These are phyloP conservation scores for Pycnomerus fuliginosus DNA, from an alignment of 2,888 invertebrate genomes.

Conservation along the genomic window DNA sequence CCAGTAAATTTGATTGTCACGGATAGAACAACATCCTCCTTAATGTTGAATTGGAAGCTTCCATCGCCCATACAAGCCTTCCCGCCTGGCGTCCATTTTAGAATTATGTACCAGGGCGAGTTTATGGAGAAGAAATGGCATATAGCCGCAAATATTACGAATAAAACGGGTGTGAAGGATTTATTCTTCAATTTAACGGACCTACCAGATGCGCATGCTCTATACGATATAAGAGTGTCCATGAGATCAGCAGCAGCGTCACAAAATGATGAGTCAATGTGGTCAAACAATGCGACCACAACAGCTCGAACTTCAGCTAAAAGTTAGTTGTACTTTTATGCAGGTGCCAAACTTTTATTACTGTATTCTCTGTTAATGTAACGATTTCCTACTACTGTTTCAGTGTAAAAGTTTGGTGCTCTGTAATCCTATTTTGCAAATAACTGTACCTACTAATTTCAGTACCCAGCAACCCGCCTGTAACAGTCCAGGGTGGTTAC, in stretches of 20 bases:
- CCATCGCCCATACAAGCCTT: slow-evolving; percentile 55
- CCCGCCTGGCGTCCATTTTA: slow-evolving; percentile 55
- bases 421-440: no score
- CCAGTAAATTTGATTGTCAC: slow-evolving; percentile 54
- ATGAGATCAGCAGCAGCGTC: slow-evolving; percentile 60
- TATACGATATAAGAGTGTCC: slow-evolving; percentile 72
- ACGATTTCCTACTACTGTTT: no score
- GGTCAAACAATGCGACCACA: slow-evolving; percentile 67
- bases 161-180: slow-evolving; percentile 18
- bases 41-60: slow-evolving; percentile 55
- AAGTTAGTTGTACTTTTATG: slow-evolving; percentile 26
- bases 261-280: slow-evolving; percentile 58
- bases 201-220: slow-evolving; percentile 65
- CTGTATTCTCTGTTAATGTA: no score
- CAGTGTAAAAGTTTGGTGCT: no score
- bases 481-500: slow-evolving; percentile 72
- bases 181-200: slow-evolving; percentile 54
- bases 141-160: slow-evolving; percentile 23
- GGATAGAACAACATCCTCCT: slow-evolving; percentile 54
- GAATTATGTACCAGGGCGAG: slow-evolving; percentile 57
- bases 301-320: slow-evolving; percentile 62
- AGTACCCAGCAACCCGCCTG: slow-evolving; percentile 69
- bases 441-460: no score
- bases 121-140: slow-evolving; percentile 54
- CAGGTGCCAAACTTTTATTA: slow-evolving; percentile 1